A percentile compares a stretch with the other conserved stretches of the same genome.
Conservation (phyloP, 2,113 vertebrate genomes). For the Pituophis catenifer region DNA sequence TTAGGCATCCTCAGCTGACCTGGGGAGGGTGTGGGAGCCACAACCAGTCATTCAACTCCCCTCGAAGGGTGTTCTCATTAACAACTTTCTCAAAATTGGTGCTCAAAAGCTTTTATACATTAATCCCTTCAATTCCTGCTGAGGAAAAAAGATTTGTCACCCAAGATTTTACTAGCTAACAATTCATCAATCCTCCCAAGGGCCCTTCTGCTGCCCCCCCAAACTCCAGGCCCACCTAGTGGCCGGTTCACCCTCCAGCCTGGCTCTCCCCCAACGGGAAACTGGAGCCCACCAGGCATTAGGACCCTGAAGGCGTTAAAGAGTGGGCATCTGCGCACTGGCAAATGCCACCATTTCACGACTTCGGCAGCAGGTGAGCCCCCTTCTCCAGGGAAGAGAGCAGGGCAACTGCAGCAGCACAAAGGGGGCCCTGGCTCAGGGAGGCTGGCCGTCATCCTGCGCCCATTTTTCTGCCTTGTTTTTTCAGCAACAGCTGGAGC, state of each 20-base stretch:
- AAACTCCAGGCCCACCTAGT: not conserved
- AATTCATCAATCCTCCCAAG: not conserved
- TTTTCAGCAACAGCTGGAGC: constrained; percentile 17
- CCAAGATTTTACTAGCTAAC: not conserved
- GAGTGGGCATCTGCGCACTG: constrained; percentile 61
- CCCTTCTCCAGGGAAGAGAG: constrained; percentile 35
- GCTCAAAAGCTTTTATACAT: not conserved
- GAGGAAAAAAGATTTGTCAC: not conserved
- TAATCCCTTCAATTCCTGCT: not conserved
- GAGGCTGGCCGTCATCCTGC: accelerated
- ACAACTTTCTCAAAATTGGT: not conserved
- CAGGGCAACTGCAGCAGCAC: not conserved
- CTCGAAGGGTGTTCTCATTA: not conserved
- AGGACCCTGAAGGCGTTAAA: constrained; percentile 60
- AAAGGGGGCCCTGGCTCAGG: accelerated
- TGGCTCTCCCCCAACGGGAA: not conserved
- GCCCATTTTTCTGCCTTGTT: constrained; percentile 6
- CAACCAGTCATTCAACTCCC: not conserved
- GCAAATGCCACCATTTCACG: constrained; percentile 61
- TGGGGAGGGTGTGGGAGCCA: not conserved
- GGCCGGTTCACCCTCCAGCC: accelerated
- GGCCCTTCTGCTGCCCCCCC: not conserved
- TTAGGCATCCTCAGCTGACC: not conserved
- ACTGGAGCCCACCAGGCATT: constrained; percentile 46
- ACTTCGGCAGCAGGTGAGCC: constrained; percentile 49